Evolutionary conservation across 2,888 invertebrate genomes (phyloP).

Genomic region (Aleiodes testaceus): DNA sequence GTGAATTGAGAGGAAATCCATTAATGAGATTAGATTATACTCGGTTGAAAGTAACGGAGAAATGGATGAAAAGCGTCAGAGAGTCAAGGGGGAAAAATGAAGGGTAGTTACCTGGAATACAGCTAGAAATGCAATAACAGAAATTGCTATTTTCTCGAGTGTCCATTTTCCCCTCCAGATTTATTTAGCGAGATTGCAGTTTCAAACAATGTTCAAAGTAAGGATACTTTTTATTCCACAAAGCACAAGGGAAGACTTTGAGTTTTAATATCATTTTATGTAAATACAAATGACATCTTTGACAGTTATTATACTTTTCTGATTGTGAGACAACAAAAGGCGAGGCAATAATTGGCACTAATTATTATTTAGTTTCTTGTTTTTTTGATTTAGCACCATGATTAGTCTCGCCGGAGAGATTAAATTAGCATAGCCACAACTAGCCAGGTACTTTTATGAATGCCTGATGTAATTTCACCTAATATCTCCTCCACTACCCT

Average conservation of each 20-base stretch:
- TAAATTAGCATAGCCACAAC: conserved; percentile 69
- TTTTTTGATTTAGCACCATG: conserved; percentile 59
- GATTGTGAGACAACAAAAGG: conserved; percentile 2
- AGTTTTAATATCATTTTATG: conserved; percentile 26
- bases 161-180: conserved; percentile 2
- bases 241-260: neutral
- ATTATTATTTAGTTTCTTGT: conserved; percentile 51
- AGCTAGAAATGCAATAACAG: conserved; percentile 35
- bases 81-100: neutral
- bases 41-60: neutral
- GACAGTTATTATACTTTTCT: neutral
- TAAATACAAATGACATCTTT: conserved; percentile 17
- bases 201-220: neutral
- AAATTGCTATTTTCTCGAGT: conserved; percentile 29
- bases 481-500: conserved; percentile 41
- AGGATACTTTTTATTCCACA: neutral
- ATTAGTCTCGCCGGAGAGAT: conserved; percentile 65
- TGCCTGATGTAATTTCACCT: conserved; percentile 52
- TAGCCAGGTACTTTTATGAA: conserved; percentile 61
- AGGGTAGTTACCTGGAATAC: neutral
- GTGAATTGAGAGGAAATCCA: neutral
- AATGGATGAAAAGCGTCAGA: neutral
- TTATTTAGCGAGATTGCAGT: conserved; percentile 6
- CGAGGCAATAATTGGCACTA: conserved; percentile 33
- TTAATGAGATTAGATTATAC: conserved; percentile 21